These are phyloP conservation scores for Solenopsis fugax DNA, from an alignment of 1,140 invertebrate genomes.

Conservation along the genomic window DNA sequence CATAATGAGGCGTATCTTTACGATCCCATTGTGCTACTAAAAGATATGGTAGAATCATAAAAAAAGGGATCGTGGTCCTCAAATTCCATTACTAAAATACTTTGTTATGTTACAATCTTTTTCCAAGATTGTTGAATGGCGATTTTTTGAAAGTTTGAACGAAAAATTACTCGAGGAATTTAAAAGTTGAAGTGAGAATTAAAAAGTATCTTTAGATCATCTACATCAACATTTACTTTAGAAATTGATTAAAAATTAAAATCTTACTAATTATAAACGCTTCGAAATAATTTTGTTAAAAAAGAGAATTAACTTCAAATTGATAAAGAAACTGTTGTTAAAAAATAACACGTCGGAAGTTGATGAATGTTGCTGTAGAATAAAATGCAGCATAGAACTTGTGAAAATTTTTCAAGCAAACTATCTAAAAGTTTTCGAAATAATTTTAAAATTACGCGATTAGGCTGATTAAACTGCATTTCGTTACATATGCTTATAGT, in stretches of 20 bases:
- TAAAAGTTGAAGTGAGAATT: not conserved
- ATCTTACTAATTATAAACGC: not conserved
- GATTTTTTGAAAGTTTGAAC: not conserved
- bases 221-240: not conserved
- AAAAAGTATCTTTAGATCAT: not conserved
- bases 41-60: not conserved
- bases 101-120: not conserved
- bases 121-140: not conserved
- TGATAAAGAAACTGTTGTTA: not conserved
- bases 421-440: not conserved
- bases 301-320: not conserved
- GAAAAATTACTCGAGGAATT: not conserved
- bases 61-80: not conserved
- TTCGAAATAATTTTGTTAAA: not conserved
- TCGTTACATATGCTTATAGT: not conserved
- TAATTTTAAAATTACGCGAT: not conserved
- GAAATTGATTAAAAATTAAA: conserved; percentile 1
- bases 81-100: not conserved
- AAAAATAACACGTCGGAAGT: not conserved
- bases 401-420: not conserved
- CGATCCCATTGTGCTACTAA: not conserved
- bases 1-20: not conserved
- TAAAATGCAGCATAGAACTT: not conserved
- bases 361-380: not conserved
- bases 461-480: not conserved